Evolutionary conservation across 2,888 invertebrate genomes (phyloP).

Genomic region (Pinctada fucata): DNA sequence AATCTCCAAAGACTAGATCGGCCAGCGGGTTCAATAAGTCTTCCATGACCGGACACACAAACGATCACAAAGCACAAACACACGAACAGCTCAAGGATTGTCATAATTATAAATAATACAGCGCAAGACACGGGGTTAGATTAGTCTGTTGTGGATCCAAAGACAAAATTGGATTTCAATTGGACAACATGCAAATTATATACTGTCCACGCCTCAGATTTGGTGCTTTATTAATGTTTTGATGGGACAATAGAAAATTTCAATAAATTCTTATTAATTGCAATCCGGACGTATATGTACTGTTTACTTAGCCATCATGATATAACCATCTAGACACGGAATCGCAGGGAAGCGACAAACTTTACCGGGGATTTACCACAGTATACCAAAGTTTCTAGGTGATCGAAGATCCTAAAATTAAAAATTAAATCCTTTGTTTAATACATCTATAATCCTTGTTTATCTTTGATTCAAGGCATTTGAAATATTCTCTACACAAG

Average conservation of each 20-base stretch:
- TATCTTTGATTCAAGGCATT: not conserved
- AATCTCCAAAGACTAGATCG: not conserved
- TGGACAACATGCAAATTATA: not conserved
- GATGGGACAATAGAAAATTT: not conserved
- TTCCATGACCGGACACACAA: not conserved
- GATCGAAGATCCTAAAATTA: not conserved
- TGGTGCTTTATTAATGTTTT: not conserved
- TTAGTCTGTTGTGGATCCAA: not conserved
- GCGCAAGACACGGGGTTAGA: not conserved
- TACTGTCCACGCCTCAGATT: not conserved
- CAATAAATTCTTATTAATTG: conserved; percentile 4
- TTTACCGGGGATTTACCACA: not conserved
- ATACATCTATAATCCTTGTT: not conserved
- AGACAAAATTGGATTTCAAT: not conserved
- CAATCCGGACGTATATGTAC: not conserved
- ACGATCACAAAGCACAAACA: not conserved
- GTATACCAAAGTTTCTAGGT: not conserved
- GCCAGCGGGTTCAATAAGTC: not conserved
- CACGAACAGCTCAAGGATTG: not conserved
- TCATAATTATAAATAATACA: not conserved
- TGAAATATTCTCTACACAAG: not conserved
- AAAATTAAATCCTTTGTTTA: conserved; percentile 1
- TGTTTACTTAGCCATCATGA: not conserved
- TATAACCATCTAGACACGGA: not conserved
- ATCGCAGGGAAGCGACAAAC: not conserved